phyloP scores from a whole-genome alignment of 2,797 vertebrate species.

The Girardinus metallicus region DNA sequence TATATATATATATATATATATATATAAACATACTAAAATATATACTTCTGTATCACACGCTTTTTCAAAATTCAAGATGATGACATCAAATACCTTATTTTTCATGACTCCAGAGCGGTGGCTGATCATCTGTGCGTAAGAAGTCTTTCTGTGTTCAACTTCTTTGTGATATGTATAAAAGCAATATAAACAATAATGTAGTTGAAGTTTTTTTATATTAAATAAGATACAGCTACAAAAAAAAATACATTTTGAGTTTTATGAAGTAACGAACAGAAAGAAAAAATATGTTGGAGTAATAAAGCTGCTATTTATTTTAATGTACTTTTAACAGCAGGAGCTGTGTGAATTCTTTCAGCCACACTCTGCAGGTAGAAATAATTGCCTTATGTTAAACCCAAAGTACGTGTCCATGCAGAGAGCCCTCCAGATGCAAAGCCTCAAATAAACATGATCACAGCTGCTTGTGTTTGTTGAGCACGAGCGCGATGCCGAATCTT shows the following conservation, averaged over 20 bases:
- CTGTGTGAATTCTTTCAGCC: slow-evolving; percentile 5
- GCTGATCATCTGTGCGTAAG: neutral
- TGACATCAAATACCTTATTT: neutral
- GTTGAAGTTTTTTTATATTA: neutral
- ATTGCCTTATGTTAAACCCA: slow-evolving; percentile 18
- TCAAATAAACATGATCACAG: slow-evolving; percentile 40
- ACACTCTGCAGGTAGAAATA: slow-evolving; percentile 14
- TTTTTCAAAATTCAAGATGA: neutral
- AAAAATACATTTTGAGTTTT: neutral
- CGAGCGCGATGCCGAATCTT: slow-evolving; percentile 5
- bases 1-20: too few species aligned
- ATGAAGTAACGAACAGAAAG: neutral
- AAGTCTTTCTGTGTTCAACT: neutral
- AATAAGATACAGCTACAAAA: neutral
- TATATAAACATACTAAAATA: too few species aligned
- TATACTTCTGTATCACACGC: too few species aligned
- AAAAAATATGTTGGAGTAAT: neutral
- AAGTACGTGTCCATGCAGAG: slow-evolving; percentile 15
- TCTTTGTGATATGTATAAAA: neutral
- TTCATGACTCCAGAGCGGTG: neutral
- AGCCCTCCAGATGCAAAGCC: slow-evolving; percentile 21
- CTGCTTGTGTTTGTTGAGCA: slow-evolving; percentile 35
- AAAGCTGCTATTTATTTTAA: neutral
- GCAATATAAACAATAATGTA: neutral
- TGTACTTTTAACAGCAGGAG: slow-evolving; percentile 13